Conservation (phyloP, 2,888 invertebrate species). For the Trissoscelio sp. region DNA sequence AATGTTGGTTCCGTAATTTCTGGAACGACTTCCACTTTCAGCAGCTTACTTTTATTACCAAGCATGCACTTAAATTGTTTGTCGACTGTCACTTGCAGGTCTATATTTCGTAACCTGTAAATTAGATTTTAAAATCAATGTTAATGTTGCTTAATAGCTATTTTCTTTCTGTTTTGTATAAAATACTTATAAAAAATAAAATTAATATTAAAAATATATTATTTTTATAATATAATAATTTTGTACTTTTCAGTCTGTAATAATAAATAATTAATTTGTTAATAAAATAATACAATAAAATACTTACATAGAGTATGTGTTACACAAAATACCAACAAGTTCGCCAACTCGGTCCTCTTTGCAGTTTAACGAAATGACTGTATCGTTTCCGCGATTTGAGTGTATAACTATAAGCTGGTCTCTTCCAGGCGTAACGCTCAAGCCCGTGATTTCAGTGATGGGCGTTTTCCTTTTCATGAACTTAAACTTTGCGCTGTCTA, state of each 20-base stretch:
- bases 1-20: constrained; percentile 84
- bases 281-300: no score
- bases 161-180: no score
- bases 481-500: constrained; percentile 94
- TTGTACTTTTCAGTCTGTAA: no score
- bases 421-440: constrained; percentile 93
- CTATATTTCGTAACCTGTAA: constrained; percentile 87
- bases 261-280: no score
- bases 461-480: constrained; percentile 93
- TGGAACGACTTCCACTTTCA: constrained; percentile 86
- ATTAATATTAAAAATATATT: no score
- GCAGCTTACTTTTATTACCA: constrained; percentile 89
- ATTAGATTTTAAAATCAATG: background rate
- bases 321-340: constrained; percentile 91
- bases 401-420: constrained; percentile 96
- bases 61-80: constrained; percentile 91
- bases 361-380: constrained; percentile 90
- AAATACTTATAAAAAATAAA: no score
- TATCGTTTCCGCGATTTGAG: constrained; percentile 94
- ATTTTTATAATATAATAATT: no score
- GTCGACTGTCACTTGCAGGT: constrained; percentile 90
- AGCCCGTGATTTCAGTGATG: constrained; percentile 91
- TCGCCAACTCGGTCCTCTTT: constrained; percentile 93
- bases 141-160: no score
- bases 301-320: constrained; percentile 91